Percentiles rank a stretch among this genome's conserved stretches.
Conservation (phyloP, 2,113 vertebrate genomes). For the Bucco capensis region DNA sequence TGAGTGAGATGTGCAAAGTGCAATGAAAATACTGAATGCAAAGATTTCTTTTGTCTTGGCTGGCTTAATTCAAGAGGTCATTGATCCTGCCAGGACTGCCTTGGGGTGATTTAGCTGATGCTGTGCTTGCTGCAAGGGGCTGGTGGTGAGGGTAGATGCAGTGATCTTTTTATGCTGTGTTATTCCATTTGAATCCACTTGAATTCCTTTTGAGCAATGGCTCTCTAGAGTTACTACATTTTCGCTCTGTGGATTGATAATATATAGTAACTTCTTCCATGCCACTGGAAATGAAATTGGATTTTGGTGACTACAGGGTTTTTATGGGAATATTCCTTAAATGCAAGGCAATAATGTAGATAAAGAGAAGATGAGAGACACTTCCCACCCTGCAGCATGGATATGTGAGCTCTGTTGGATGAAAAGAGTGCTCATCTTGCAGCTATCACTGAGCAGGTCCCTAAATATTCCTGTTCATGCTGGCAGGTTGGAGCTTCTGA, state of each 20-base stretch:
- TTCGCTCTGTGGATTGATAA: background rate
- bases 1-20: background rate
- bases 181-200: background rate
- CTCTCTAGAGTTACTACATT: background rate
- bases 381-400: background rate
- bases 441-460: background rate
- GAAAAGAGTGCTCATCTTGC: background rate
- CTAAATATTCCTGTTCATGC: background rate
- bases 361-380: background rate
- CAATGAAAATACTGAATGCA: background rate
- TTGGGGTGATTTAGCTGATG: background rate
- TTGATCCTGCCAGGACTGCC: constrained; percentile 33
- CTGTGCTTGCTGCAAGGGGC: background rate
- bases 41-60: background rate
- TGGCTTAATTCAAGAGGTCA: constrained; percentile 40
- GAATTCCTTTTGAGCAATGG: background rate
- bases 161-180: background rate
- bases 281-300: background rate
- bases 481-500: background rate
- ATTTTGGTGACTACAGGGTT: background rate
- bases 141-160: background rate
- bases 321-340: background rate
- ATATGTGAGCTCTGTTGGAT: background rate
- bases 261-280: background rate
- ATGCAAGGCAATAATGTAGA: background rate